Percentiles rank a stretch among this genome's conserved stretches.
Conservation (phyloP, 1,140 invertebrate genomes). For the Apocrypta bakeri region DNA sequence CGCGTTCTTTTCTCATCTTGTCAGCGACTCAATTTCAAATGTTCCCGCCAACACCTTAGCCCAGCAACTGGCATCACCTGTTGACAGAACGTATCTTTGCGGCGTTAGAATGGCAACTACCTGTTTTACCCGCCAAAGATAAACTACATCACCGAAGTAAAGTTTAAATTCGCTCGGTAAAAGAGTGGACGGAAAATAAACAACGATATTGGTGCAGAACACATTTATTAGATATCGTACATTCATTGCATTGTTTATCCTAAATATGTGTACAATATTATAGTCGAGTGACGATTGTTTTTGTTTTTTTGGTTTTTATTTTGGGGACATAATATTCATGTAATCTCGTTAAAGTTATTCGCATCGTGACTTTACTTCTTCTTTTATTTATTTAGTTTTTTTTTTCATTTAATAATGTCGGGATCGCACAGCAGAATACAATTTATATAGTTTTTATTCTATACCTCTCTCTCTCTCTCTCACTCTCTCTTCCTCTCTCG, state of each 20-base stretch:
- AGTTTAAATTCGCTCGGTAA: no score
- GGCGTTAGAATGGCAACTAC: no score
- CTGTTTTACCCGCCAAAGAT: no score
- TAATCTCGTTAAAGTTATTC: slow-evolving; percentile 33
- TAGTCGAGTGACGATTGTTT: slow-evolving; percentile 44
- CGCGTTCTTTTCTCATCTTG: no score
- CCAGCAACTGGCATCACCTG: no score
- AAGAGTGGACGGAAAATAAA: no score
- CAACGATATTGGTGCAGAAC: slow-evolving; percentile 48
- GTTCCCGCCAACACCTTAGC: no score
- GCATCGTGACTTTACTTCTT: slow-evolving; percentile 19
- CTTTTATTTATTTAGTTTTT: background rate
- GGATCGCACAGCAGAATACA: slow-evolving; percentile 32
- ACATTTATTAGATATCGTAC: slow-evolving; percentile 59
- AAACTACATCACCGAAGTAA: no score
- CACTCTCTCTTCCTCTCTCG: no score
- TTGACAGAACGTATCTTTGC: no score
- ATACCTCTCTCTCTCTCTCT: background rate
- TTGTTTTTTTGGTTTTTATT: slow-evolving; percentile 31
- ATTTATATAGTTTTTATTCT: slow-evolving; percentile 3
- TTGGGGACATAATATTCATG: slow-evolving; percentile 46
- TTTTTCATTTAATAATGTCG: no score
- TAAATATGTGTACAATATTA: slow-evolving; percentile 53
- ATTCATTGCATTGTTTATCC: slow-evolving; percentile 55
- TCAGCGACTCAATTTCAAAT: no score